Evolutionary conservation across 92 coral and sea anemone species (phyloP).

Genomic region (Zoanthus solanderi): DNA sequence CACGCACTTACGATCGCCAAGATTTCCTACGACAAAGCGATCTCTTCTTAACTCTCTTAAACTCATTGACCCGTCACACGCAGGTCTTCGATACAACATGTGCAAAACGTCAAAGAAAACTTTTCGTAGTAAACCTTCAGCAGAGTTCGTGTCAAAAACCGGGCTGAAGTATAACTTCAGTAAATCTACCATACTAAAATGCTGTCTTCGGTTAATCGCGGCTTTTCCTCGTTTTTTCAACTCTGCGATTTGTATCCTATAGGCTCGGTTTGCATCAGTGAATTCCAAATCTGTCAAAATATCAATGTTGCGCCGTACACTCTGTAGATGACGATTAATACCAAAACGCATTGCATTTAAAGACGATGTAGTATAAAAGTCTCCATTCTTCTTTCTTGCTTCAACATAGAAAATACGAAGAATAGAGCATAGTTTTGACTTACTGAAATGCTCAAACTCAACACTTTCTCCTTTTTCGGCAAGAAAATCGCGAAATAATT

Average conservation of each 20-base stretch:
- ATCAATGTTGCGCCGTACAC: conserved; percentile 80
- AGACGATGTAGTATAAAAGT: conserved; percentile 89
- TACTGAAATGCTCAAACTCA: conserved; percentile 75
- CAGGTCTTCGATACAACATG: conserved; percentile 76
- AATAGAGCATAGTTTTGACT: conserved; percentile 71
- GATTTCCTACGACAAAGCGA: conserved; percentile 71
- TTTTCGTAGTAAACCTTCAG: conserved; percentile 84
- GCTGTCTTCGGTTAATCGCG: conserved; percentile 74
- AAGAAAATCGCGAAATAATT: conserved; percentile 89
- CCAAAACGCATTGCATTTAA: conserved; percentile 93
- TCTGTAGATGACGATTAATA: conserved; percentile 87
- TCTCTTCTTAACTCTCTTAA: conserved; percentile 85
- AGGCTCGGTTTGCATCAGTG: conserved; percentile 77
- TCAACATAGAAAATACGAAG: conserved; percentile 89
- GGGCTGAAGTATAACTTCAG: conserved; percentile 84
- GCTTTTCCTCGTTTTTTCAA: conserved; percentile 89
- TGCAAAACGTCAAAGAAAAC: conserved; percentile 90
- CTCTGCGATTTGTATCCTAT: conserved; percentile 86
- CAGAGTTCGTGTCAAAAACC: conserved; percentile 77
- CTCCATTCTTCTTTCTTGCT: conserved; percentile 95
- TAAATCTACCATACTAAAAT: conserved; percentile 79
- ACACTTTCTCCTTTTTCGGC: conserved; percentile 81
- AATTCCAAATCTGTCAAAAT: conserved; percentile 89
- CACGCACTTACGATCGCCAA: conserved; percentile 60
- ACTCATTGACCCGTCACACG: conserved; percentile 68